Percentiles rank a stretch among this genome's conserved stretches.
Conservation (phyloP, 2,797 vertebrate species). For the Toxotes lorentzi region DNA sequence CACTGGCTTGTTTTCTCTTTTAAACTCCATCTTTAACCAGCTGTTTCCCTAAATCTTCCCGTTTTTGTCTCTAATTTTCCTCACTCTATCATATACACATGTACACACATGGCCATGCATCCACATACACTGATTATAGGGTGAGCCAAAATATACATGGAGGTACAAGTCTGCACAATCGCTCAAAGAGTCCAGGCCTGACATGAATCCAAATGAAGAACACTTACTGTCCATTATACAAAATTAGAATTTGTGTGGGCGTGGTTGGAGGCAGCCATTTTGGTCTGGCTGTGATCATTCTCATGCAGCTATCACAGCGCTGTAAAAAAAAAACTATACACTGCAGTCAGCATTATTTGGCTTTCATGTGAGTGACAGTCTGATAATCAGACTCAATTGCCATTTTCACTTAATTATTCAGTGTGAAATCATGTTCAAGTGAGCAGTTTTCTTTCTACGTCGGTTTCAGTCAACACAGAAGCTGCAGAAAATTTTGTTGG, state of each 20-base stretch:
- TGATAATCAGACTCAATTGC: slow-evolving; percentile 35
- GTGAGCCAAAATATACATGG: slow-evolving; percentile 55
- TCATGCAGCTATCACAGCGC: slow-evolving; percentile 34
- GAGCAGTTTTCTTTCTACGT: background rate
- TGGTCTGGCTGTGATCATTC: slow-evolving; percentile 56
- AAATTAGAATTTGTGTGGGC: slow-evolving; percentile 65
- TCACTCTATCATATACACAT: slow-evolving; percentile 24
- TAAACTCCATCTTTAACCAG: slow-evolving; percentile 36
- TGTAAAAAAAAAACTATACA: slow-evolving; percentile 43
- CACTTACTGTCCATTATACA: slow-evolving; percentile 65
- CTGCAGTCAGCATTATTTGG: slow-evolving; percentile 50
- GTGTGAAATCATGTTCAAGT: slow-evolving; percentile 2
- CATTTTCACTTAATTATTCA: slow-evolving; percentile 24
- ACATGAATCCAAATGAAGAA: slow-evolving; percentile 71
- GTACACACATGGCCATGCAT: slow-evolving; percentile 44
- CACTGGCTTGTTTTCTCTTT: slow-evolving; percentile 47
- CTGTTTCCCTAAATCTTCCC: slow-evolving; percentile 25
- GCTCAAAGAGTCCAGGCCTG: slow-evolving; percentile 61
- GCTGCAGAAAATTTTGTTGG: background rate
- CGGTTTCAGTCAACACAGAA: background rate
- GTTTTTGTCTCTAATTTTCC: slow-evolving; percentile 47
- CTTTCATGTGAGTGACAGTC: slow-evolving; percentile 21
- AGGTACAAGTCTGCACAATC: slow-evolving; percentile 54
- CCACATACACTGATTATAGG: slow-evolving; percentile 61
- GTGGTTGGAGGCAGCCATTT: slow-evolving; percentile 64